These are phyloP conservation scores for Diglossa cyanea DNA, from an alignment of 2,797 vertebrate species.

Conservation along the genomic window DNA sequence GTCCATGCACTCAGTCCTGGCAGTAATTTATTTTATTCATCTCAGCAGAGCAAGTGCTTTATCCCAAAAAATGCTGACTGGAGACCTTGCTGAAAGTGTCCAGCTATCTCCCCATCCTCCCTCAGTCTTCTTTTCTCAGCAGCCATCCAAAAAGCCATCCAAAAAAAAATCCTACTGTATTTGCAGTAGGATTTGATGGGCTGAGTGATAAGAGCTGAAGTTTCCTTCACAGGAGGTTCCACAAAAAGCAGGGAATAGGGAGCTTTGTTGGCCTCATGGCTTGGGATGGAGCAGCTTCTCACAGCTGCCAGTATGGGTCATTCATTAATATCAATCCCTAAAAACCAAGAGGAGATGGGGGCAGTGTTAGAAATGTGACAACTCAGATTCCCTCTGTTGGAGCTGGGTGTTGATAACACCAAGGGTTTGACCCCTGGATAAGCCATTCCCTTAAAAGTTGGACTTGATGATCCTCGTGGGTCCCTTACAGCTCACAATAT, in stretches of 20 bases:
- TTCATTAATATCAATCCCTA: not conserved
- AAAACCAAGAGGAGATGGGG: not conserved
- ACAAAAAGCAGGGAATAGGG: not conserved
- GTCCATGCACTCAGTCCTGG: not conserved
- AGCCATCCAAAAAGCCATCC: not conserved
- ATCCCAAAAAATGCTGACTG: not conserved
- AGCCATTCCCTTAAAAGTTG: not conserved
- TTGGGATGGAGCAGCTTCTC: not conserved
- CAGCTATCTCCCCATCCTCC: not conserved
- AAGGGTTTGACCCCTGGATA: not conserved
- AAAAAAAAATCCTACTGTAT: too few species aligned
- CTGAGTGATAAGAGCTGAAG: not conserved
- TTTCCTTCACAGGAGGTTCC: not conserved
- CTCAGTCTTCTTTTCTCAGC: not conserved
- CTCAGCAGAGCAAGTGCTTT: not conserved
- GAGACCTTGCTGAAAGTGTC: not conserved
- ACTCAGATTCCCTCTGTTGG: not conserved
- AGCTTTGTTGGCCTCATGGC: not conserved
- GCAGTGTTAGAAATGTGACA: not conserved
- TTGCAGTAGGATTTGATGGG: not conserved
- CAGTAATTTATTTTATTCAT: not conserved
- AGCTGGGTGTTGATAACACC: not conserved
- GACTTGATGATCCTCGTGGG: not conserved
- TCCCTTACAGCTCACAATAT: not conserved
- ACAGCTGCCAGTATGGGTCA: rapidly evolving